Base-by-base conservation (phyloP, 2,113 vertebrate genomes). In the Sylvia atricapilla region DNA sequence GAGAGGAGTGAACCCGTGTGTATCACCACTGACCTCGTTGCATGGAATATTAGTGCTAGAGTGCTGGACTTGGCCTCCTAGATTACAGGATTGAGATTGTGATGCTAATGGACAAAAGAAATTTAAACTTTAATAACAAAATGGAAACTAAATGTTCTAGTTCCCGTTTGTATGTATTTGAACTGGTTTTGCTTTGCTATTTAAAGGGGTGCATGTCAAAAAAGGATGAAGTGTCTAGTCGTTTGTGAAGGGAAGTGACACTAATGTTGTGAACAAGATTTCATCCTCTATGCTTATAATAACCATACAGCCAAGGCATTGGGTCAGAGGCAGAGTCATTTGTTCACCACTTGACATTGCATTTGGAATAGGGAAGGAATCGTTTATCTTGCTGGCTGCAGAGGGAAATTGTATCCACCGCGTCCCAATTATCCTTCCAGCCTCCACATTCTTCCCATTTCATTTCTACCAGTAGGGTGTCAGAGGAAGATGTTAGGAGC, bases 261-360 rank as follows among this genome's bases (percentile, higher is more conserved):
- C 73, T 93, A 56, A 70, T 88, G 84, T 67, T 86, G 35, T 81
- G 72, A 84, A 46, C 24, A 49, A 81, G 73, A 56, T 67, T 81
- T 92, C 44, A 66, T 92, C 33, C 62, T 92, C 28, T 50, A 9
- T 62, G 58, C 58, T 72, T 84, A 33, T 69, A 82, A 49, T 79
- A 89, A 72, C 52, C 8, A 1, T 39, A 24, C 12, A 33, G 56
- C 62, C 64, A 84, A 92, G 77, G 81, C 49, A 37, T 4, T 53
- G 94, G 69, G 81, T 95, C 41, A 91, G 31, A 91, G 73, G 81
- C 70, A 77, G 68, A 94, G 37, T 60, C 44, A 81, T 81, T 94
- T 94, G 76, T 94, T 97, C 79, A 53, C 56, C 2, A 3, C 59
- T 86, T 95, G 82, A 68, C 82, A 35, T 73, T 3, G 9, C 43